Evolutionary conservation across 2,888 invertebrate species (phyloP).

Genomic region (Brachyptera putata): DNA sequence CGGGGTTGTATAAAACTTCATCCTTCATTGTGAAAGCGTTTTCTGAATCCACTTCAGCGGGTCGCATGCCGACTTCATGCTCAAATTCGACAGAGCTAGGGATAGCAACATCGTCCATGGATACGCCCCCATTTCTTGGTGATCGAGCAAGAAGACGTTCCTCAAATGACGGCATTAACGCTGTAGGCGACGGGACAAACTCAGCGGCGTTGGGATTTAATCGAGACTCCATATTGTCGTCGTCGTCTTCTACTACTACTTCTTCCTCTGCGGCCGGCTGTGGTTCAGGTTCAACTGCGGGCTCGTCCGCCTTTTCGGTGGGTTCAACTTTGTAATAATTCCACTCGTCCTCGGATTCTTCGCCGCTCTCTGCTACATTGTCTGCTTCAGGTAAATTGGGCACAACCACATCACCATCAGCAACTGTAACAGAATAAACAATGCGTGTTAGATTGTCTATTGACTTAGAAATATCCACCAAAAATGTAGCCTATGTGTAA

Average conservation of each 20-base stretch:
- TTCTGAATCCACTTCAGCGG: too few relatives aligned
- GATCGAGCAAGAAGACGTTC: slow-evolving; percentile 24
- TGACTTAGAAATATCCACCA: too few relatives aligned
- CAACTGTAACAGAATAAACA: slow-evolving; percentile 20
- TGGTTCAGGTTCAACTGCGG: not conserved
- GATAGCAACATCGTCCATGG: slow-evolving; percentile 56
- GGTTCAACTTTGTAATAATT: slow-evolving; percentile 70
- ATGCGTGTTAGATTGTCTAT: not conserved
- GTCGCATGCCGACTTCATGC: slow-evolving; percentile 58
- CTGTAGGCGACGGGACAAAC: slow-evolving; percentile 68
- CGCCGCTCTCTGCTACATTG: slow-evolving; percentile 59
- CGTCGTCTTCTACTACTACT: slow-evolving; percentile 35
- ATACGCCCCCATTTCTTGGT: slow-evolving; percentile 38
- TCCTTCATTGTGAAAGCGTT: too few relatives aligned
- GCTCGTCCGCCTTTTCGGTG: slow-evolving; percentile 40
- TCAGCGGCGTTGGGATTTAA: slow-evolving; percentile 83
- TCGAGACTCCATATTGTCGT: slow-evolving; percentile 67
- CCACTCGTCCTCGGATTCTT: slow-evolving; percentile 83
- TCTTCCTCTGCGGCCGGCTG: not conserved
- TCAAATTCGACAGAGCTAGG: slow-evolving; percentile 61
- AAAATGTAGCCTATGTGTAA: too few relatives aligned
- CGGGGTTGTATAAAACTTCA: too few relatives aligned
- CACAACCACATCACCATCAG: slow-evolving; percentile 20
- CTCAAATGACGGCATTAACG: slow-evolving; percentile 38
- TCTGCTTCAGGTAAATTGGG: slow-evolving; percentile 51